A percentile compares a stretch with the other conserved stretches of the same genome.
Evolutionary conservation across 2,797 vertebrate species (phyloP).

Genomic region (Pangasius krempfi): DNA sequence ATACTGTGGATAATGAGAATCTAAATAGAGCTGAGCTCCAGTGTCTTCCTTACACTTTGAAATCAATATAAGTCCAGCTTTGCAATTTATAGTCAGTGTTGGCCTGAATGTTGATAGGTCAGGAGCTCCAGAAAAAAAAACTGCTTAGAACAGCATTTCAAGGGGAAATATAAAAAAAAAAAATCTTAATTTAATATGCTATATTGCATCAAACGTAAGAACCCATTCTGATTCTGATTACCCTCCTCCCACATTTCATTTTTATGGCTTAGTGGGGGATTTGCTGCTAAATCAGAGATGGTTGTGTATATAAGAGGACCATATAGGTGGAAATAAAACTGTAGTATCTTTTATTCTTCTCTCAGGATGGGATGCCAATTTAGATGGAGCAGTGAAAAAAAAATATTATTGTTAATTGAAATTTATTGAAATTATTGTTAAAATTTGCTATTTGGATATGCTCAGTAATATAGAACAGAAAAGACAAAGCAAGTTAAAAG

Average conservation of each 20-base stretch:
- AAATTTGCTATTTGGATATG: background rate
- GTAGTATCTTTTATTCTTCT: background rate
- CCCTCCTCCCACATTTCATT: constrained; percentile 47
- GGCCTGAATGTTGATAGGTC: constrained; percentile 70
- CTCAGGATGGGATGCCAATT: background rate
- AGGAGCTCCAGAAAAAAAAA: constrained; percentile 65
- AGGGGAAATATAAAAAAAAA: constrained; percentile 56
- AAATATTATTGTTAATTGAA: too few species aligned
- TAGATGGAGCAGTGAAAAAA: background rate
- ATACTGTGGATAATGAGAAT: constrained; percentile 56
- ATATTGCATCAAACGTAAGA: constrained; percentile 67
- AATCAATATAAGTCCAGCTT: constrained; percentile 71
- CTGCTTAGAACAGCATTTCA: constrained; percentile 72
- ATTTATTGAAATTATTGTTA: background rate
- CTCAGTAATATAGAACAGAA: background rate
- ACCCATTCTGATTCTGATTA: constrained; percentile 71
- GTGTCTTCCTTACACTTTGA: constrained; percentile 63
- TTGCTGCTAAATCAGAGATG: constrained; percentile 42
- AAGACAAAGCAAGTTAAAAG: background rate
- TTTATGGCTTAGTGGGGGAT: constrained; percentile 41
- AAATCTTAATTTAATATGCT: constrained; percentile 68
- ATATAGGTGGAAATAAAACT: constrained; percentile 25
- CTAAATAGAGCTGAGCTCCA: constrained; percentile 55
- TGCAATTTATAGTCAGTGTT: constrained; percentile 70
- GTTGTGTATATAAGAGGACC: constrained; percentile 29